Evolutionary conservation across 2,797 vertebrate species (phyloP), one percentile per base, ranked within the genome.

Genomic region (Danio choprae): DNA sequence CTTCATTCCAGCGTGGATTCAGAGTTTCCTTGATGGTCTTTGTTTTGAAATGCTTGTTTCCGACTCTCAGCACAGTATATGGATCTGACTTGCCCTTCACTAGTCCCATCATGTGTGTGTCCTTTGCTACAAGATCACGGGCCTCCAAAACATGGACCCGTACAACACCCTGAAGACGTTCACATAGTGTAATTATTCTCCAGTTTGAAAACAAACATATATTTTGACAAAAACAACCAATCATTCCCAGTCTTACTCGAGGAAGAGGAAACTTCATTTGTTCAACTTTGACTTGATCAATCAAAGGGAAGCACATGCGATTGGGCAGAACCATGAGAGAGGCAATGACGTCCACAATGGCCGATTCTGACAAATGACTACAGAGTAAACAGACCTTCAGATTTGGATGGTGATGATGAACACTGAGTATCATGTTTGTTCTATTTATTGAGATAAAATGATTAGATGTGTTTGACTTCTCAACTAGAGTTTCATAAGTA

Each of bases 71-170:
- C 1, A 90, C 90, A n/a, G 92, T 92, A 0, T 99, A 99, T 0
- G 98, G 98, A 85, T 99, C 98, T 0, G 98, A 99, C 87, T 97
- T 98, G 46, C 97, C 97, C 81, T 95, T 94, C 38, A 97, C 93
- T 5, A 97, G 87, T 15, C 97, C 97, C 90, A 91, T 74, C 89
- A 98, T 94, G 86, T 94, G 96, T 6, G 89, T 94, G 84, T 99
- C 98, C 85, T 95, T 99, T 20, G 96, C 93, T 64, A 96, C 87
- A 83, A 99, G 94, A 80, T 96, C 90, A 85, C 90, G 91, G 10
- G 96, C 98, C 86, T 96, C 96, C 84, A 96, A 29, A 62, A 99
- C 80, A 86, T 96, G 90, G 78, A 98, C 95, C 76, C 97, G 93
- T 85, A 97, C 90, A 70, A 98, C 95, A 3, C 98, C 98, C 98